phyloP scores from a whole-genome alignment of 2,797 vertebrate species.

The Dryobates pubescens region DNA sequence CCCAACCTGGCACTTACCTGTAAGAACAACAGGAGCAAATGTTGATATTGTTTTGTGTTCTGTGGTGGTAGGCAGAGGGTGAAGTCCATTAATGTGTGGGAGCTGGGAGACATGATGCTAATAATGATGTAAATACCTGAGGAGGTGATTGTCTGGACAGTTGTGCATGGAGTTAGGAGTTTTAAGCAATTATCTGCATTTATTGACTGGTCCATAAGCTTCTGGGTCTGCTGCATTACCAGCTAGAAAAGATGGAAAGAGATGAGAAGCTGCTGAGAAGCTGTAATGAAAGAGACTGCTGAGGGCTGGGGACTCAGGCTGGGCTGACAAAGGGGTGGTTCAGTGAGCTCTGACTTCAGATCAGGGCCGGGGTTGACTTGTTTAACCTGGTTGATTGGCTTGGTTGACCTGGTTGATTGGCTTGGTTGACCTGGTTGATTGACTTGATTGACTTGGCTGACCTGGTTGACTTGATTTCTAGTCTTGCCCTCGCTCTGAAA shows the following conservation, averaged over 20 bases:
- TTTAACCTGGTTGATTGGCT: too few species aligned
- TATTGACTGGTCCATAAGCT: slow-evolving; percentile 13
- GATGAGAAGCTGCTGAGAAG: background rate
- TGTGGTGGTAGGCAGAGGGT: background rate
- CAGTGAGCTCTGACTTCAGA: background rate
- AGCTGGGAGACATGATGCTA: slow-evolving; percentile 8
- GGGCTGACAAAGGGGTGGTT: background rate
- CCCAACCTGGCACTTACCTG: slow-evolving; percentile 9
- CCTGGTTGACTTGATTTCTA: background rate
- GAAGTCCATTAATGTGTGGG: background rate
- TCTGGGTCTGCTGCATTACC: background rate
- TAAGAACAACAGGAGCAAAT: slow-evolving; percentile 30
- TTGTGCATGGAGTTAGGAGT: background rate
- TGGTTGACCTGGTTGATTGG: too few species aligned
- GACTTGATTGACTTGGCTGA: too few species aligned
- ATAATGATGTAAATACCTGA: slow-evolving; percentile 28
- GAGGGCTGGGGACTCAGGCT: background rate
- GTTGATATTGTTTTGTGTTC: background rate
- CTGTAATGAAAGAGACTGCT: background rate
- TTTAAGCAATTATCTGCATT: slow-evolving; percentile 44
- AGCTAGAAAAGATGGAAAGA: background rate
- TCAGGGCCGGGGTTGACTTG: background rate
- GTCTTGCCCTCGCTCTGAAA: background rate
- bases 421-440: too few species aligned
- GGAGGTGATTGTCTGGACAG: slow-evolving; percentile 44